These are phyloP conservation scores for Hesperia comma DNA, from an alignment of 2,888 invertebrate genomes.

Conservation along the genomic window DNA sequence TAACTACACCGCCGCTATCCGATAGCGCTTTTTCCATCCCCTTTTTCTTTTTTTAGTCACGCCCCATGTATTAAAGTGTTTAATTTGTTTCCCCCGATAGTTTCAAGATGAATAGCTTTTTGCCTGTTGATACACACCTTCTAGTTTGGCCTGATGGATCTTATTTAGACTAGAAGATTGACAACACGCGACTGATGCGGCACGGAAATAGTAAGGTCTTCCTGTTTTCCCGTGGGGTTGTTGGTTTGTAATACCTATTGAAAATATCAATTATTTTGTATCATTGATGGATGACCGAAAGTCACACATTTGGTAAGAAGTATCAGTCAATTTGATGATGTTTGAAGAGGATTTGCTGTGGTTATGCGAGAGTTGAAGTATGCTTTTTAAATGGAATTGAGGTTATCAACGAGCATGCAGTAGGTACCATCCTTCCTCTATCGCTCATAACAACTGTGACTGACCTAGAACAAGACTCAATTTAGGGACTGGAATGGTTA, in stretches of 20 bases:
- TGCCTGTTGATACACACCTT: constrained; percentile 54
- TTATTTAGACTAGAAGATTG: constrained; percentile 61
- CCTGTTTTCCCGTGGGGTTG: neutral
- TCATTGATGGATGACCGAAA: too few relatives aligned
- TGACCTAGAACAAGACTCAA: too few relatives aligned
- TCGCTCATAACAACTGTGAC: too few relatives aligned
- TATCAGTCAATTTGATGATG: too few relatives aligned
- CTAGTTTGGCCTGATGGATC: constrained; percentile 62
- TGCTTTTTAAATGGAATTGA: too few relatives aligned
- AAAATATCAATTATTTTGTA: too few relatives aligned
- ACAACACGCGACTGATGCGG: constrained; percentile 56
- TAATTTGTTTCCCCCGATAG: constrained; percentile 78
- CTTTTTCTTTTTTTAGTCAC: constrained; percentile 73
- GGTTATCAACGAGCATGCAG: too few relatives aligned
- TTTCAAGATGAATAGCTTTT: constrained; percentile 64
- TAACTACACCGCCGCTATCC: constrained; percentile 41
- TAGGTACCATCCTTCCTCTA: too few relatives aligned
- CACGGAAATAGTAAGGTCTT: constrained; percentile 39
- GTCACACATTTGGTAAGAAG: too few relatives aligned
- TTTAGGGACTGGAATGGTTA: too few relatives aligned
- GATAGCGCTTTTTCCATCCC: constrained; percentile 55
- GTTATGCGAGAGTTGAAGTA: too few relatives aligned
- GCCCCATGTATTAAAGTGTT: constrained; percentile 80
- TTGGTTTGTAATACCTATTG: neutral
- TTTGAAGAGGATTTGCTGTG: too few relatives aligned